These are phyloP conservation scores for Chloebia gouldiae DNA, from an alignment of 2,113 vertebrate species.

Conservation along the genomic window DNA sequence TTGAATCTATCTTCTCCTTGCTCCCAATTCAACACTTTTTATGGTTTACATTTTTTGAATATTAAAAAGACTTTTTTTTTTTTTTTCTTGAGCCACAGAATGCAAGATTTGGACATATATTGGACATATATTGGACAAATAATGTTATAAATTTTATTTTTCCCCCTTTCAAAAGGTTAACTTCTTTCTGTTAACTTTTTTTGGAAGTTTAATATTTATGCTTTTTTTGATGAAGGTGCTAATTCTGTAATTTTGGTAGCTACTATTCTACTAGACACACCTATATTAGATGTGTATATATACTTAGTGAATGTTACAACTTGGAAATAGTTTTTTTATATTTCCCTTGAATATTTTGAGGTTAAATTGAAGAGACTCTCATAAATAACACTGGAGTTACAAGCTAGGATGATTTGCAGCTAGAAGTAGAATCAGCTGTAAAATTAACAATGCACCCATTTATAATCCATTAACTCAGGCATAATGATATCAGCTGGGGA, in stretches of 20 bases:
- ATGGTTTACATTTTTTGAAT: not conserved
- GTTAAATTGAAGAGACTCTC: constrained; percentile 14
- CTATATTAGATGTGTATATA: not conserved
- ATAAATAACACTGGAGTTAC: constrained; percentile 48
- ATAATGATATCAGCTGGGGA: constrained; percentile 35
- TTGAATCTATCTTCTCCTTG: not conserved
- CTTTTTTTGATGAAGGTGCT: not conserved
- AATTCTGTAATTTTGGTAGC: constrained; percentile 1
- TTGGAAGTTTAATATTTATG: not conserved
- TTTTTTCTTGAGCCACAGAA: not conserved
- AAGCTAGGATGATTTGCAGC: constrained; percentile 66
- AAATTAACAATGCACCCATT: constrained; percentile 71
- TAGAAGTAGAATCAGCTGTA: constrained; percentile 72
- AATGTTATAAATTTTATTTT: not conserved
- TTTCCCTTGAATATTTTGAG: not conserved
- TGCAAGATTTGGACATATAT: not conserved
- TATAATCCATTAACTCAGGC: constrained; percentile 68
- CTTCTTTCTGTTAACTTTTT: constrained; percentile 54
- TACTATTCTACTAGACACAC: constrained; percentile 62
- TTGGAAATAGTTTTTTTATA: constrained; percentile 31
- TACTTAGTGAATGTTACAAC: not conserved
- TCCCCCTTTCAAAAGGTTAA: not conserved
- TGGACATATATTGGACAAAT: not conserved
- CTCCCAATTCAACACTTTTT: not conserved
- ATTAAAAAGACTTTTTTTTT: not conserved